These are phyloP conservation scores for Agrypnia vestita DNA, from an alignment of 1,140 invertebrate genomes.

Conservation along the genomic window DNA sequence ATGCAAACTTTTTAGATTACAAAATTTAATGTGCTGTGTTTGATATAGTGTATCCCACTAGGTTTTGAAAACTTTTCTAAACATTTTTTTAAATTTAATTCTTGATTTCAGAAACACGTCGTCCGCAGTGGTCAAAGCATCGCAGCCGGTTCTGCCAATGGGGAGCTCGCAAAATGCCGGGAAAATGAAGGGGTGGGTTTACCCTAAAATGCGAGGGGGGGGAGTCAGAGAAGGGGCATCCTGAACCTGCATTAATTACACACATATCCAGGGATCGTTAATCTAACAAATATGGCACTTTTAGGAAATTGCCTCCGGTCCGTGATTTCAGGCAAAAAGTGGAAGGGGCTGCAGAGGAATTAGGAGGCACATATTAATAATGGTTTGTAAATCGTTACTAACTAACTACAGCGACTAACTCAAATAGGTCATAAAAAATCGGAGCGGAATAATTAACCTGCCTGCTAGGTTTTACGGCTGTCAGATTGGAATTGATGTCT, in stretches of 20 bases:
- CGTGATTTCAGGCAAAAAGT: constrained; percentile 51
- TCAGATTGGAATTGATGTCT: too few species aligned
- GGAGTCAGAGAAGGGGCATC: constrained; percentile 41
- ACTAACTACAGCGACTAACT: too few species aligned
- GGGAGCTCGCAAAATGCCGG: constrained; percentile 35
- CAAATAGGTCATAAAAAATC: too few species aligned
- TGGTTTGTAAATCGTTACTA: too few species aligned
- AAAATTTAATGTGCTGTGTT: too few species aligned
- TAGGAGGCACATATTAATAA: background rate
- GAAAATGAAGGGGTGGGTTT: constrained; percentile 43
- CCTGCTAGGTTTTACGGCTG: too few species aligned
- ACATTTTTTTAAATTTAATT: too few species aligned
- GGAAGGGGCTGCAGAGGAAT: constrained; percentile 5
- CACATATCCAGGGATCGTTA: constrained; percentile 59
- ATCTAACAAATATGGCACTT: constrained; percentile 62
- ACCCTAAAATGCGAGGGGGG: background rate
- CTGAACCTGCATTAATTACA: constrained; percentile 60
- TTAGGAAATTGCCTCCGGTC: constrained; percentile 59
- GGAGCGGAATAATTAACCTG: too few species aligned
- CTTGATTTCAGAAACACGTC: constrained; percentile 6
- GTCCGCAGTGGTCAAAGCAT: constrained; percentile 28
- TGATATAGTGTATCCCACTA: too few species aligned
- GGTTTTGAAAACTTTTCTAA: too few species aligned
- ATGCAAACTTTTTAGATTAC: too few species aligned
- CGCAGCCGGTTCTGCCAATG: constrained; percentile 21